A percentile compares a stretch with the other conserved stretches of the same genome.
Conservation (phyloP, 2,113 vertebrate genomes). For the Pedetes capensis region DNA sequence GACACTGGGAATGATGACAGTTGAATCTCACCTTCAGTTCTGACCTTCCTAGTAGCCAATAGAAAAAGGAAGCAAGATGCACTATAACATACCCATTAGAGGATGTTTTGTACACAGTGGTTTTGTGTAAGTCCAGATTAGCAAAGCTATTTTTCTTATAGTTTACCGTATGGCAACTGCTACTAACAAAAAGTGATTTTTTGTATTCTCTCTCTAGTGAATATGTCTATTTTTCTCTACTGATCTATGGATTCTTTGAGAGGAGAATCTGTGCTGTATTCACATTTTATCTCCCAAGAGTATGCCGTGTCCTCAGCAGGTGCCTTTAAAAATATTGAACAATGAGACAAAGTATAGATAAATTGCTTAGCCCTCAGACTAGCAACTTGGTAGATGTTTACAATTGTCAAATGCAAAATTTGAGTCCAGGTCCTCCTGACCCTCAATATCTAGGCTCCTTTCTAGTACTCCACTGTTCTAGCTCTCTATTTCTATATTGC, state of each 20-base stretch:
- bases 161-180: background rate
- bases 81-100: background rate
- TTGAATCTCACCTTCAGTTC: background rate
- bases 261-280: background rate
- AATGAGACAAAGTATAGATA: background rate
- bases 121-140: constrained; percentile 29
- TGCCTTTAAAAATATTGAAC: background rate
- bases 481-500: background rate
- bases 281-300: background rate
- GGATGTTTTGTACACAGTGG: background rate
- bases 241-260: background rate
- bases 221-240: background rate
- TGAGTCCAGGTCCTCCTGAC: background rate
- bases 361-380: background rate
- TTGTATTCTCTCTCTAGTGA: background rate
- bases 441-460: background rate
- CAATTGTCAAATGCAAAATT: background rate
- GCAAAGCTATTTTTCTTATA: background rate
- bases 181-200: background rate
- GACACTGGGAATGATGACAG: background rate
- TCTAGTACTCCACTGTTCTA: background rate
- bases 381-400: background rate
- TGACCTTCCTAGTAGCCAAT: background rate
- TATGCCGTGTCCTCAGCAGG: background rate
- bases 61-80: background rate